A percentile compares a stretch with the other conserved stretches of the same genome.
Evolutionary conservation across 2,888 invertebrate species (phyloP).

Genomic region (Tortrix viridana): DNA sequence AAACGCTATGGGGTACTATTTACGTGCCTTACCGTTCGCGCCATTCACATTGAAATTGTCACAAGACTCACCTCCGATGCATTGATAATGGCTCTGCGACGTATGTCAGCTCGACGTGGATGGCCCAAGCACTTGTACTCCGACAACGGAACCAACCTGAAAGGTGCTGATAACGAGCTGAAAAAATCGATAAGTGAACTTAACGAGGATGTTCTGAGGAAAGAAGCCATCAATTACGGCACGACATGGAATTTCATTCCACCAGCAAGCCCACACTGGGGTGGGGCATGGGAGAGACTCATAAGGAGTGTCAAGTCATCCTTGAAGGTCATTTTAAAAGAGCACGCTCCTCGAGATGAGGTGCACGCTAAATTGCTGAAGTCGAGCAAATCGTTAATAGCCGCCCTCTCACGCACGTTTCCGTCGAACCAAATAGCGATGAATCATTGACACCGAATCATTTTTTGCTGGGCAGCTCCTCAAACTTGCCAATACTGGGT

Average conservation of each 20-base stretch:
- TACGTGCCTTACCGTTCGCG: constrained; percentile 11
- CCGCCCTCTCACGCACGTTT: constrained; percentile 60
- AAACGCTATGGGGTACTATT: constrained; percentile 18
- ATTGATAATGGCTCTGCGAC: constrained; percentile 1
- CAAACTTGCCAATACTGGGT: constrained; percentile 36
- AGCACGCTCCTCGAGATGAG: constrained; percentile 13
- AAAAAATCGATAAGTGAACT: not conserved
- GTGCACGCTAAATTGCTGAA: constrained; percentile 17
- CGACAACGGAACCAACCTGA: not conserved
- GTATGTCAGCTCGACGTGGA: not conserved
- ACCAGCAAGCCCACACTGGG: not conserved
- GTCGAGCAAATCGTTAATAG: constrained; percentile 38
- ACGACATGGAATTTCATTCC: constrained; percentile 1
- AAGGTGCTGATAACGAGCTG: not conserved
- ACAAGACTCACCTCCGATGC: constrained; percentile 1
- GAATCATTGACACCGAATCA: constrained; percentile 50
- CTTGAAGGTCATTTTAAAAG: not conserved
- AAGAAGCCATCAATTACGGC: not conserved
- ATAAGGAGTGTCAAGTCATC: not conserved
- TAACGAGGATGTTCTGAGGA: not conserved
- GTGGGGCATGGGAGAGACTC: constrained; percentile 1
- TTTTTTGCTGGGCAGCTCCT: constrained; percentile 42
- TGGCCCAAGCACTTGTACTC: not conserved
- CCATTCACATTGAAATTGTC: constrained; percentile 16
- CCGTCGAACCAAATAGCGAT: constrained; percentile 33